Conservation (phyloP, 2,888 invertebrate genomes). For the Chydorus sphaericus region DNA sequence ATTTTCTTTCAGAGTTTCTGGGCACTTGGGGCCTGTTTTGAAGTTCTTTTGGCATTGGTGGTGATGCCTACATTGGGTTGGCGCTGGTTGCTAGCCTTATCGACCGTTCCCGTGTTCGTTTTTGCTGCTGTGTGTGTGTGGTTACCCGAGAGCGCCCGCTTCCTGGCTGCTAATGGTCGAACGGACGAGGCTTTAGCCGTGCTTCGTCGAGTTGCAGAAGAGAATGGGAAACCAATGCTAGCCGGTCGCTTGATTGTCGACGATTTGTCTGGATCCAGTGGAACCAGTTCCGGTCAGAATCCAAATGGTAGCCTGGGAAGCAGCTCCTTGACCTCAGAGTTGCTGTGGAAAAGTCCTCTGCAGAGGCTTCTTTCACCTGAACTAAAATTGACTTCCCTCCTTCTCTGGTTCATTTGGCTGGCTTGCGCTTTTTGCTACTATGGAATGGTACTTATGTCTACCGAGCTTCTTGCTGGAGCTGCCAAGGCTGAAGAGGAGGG, state of each 20-base stretch:
- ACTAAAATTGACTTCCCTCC: slow-evolving; percentile 62
- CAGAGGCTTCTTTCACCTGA: slow-evolving; percentile 62
- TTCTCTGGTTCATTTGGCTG: slow-evolving; percentile 91
- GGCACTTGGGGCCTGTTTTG: slow-evolving; percentile 88
- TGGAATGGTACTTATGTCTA: slow-evolving; percentile 85
- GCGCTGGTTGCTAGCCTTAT: slow-evolving; percentile 81
- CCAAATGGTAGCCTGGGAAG: background rate
- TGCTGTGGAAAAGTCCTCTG: slow-evolving; percentile 27
- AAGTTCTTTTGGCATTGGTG: slow-evolving; percentile 73
- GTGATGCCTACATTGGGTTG: slow-evolving; percentile 86
- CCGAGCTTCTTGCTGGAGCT: slow-evolving; percentile 51
- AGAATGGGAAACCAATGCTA: slow-evolving; percentile 79
- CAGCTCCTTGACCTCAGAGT: background rate
- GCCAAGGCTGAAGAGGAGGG: slow-evolving; percentile 9
- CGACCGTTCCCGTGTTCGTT: slow-evolving; percentile 69
- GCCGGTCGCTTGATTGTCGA: slow-evolving; percentile 70
- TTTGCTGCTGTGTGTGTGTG: slow-evolving; percentile 51
- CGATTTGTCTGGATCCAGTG: slow-evolving; percentile 37
- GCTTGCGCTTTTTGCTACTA: slow-evolving; percentile 90
- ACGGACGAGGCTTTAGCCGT: slow-evolving; percentile 72
- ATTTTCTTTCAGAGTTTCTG: slow-evolving; percentile 62
- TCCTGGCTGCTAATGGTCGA: slow-evolving; percentile 70
- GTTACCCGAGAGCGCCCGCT: slow-evolving; percentile 86
- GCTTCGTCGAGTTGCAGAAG: slow-evolving; percentile 67
- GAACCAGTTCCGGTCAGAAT: slow-evolving; percentile 30